A percentile compares a stretch with the other conserved stretches of the same genome.
Evolutionary conservation across 1,140 invertebrate genomes (phyloP).

Genomic region (Heliconius himera): DNA sequence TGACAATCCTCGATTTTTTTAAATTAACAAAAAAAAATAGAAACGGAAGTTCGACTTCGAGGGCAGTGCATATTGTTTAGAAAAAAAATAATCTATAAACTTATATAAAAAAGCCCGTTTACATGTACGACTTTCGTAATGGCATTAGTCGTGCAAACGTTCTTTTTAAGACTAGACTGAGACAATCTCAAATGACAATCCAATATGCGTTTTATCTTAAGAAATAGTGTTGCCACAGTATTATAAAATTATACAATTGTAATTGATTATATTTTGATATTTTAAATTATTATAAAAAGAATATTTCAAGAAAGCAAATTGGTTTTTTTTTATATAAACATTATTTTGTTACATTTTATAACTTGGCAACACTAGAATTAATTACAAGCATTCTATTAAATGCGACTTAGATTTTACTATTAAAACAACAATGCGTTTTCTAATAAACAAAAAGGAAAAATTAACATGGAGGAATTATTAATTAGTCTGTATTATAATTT

Average conservation of each 20-base stretch:
- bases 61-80: constrained; percentile 60
- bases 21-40: constrained; percentile 38
- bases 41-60: constrained; percentile 54
- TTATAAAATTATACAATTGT: neutral
- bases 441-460: too few relatives aligned
- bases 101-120: constrained; percentile 57
- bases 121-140: constrained; percentile 42
- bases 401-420: too few relatives aligned
- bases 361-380: too few relatives aligned
- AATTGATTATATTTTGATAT: neutral
- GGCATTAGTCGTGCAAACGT: constrained; percentile 44
- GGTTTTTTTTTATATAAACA: too few relatives aligned
- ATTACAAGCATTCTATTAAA: too few relatives aligned
- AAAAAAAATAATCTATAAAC: constrained; percentile 63
- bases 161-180: constrained; percentile 67
- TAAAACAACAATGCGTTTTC: too few relatives aligned
- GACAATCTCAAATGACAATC: constrained; percentile 62
- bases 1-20: constrained; percentile 40
- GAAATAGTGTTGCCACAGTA: neutral
- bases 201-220: constrained; percentile 34
- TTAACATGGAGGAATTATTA: too few relatives aligned
- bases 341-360: too few relatives aligned
- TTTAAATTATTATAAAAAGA: too few relatives aligned
- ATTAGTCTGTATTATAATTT: too few relatives aligned
- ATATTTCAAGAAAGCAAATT: too few relatives aligned